Evolutionary conservation across 1,140 invertebrate species (phyloP).

Genomic region (Mesaphorura yosii): DNA sequence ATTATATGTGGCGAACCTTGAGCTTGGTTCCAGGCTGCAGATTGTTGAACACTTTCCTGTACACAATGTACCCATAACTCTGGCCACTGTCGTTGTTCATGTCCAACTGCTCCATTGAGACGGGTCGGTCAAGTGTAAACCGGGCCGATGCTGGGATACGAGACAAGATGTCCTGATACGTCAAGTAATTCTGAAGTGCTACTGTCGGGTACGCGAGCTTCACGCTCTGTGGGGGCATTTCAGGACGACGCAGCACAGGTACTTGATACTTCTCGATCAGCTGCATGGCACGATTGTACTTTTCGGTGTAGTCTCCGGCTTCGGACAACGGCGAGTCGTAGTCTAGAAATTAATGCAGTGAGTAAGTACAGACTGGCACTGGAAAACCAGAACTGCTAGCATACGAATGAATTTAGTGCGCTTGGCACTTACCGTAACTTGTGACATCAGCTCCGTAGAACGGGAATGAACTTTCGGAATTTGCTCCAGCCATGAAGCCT

Average conservation of each 20-base stretch:
- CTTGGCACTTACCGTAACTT: constrained; percentile 42
- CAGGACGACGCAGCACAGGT: constrained; percentile 27
- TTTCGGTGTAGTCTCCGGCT: constrained; percentile 28
- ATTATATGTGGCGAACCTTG: not conserved
- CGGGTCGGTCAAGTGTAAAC: constrained; percentile 24
- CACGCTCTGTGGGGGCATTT: constrained; percentile 31
- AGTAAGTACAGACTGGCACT: not conserved
- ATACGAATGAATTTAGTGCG: not conserved
- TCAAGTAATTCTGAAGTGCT: constrained; percentile 32
- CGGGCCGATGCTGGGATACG: constrained; percentile 17
- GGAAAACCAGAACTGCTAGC: not conserved
- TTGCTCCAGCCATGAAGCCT: constrained; percentile 55
- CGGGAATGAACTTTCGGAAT: constrained; percentile 33
- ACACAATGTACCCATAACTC: constrained; percentile 47
- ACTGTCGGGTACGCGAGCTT: constrained; percentile 34
- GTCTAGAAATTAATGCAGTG: constrained; percentile 21
- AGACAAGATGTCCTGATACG: constrained; percentile 26
- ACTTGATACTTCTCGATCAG: constrained; percentile 19
- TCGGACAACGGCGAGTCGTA: constrained; percentile 26
- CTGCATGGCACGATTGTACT: constrained; percentile 14
- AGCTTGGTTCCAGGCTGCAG: not conserved
- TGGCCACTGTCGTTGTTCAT: constrained; percentile 44
- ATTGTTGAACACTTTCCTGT: constrained; percentile 34
- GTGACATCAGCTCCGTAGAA: constrained; percentile 40
- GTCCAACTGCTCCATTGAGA: constrained; percentile 47